Evolutionary conservation across 2,113 vertebrate species (phyloP).

Genomic region (Eudyptes chrysolophus): DNA sequence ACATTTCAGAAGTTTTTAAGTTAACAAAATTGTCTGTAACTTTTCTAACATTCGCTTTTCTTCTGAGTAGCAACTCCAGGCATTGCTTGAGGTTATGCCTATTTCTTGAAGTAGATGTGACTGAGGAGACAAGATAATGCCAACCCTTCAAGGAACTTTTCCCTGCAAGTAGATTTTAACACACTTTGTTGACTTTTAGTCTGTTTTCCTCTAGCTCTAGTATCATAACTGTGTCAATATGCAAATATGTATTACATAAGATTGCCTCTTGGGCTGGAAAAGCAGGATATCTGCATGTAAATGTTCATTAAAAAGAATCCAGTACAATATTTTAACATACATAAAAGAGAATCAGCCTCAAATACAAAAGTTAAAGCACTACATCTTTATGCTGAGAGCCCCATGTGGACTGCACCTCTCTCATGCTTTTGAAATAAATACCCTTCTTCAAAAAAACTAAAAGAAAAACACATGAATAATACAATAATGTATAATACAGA

Average conservation of each 20-base stretch:
- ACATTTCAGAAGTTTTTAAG: background rate
- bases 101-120: background rate
- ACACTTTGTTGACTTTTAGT: background rate
- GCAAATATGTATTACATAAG: constrained; percentile 56
- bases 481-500: background rate
- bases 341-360: constrained; percentile 16
- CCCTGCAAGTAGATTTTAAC: background rate
- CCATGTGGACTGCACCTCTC: constrained; percentile 6
- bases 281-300: constrained; percentile 25
- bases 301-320: constrained; percentile 41
- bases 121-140: background rate
- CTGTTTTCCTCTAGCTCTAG: constrained; percentile 9
- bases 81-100: background rate
- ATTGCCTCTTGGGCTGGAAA: constrained; percentile 26
- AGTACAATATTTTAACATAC: constrained; percentile 21
- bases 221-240: constrained; percentile 53
- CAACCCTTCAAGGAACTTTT: background rate
- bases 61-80: background rate
- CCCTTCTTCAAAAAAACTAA: background rate
- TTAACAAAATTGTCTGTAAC: background rate
- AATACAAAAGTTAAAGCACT: background rate
- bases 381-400: background rate
- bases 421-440: background rate
- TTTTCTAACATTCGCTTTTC: background rate
- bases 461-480: constrained; percentile 30